phyloP scores from a whole-genome alignment of 1,140 invertebrate genomes.

The Danaus melanippus region DNA sequence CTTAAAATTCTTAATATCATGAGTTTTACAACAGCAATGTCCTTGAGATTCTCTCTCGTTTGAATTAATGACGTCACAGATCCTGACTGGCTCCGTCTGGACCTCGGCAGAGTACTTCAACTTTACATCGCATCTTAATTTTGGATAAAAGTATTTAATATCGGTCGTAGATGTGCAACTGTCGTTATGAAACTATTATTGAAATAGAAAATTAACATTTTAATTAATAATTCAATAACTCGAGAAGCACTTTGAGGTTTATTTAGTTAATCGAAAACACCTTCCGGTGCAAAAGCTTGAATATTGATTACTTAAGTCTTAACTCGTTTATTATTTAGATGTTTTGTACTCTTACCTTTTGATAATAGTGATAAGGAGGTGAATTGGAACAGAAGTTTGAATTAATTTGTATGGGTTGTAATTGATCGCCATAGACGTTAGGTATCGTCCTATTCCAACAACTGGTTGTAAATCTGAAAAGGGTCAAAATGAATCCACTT shows the following conservation, averaged over 20 bases:
- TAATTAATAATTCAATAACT: background rate
- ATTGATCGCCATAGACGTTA: constrained; percentile 12
- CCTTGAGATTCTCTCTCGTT: too few relatives aligned
- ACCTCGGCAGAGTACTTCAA: constrained; percentile 7
- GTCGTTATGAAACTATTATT: constrained; percentile 56
- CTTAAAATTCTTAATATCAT: background rate
- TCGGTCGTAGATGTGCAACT: constrained; percentile 57
- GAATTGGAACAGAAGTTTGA: constrained; percentile 6
- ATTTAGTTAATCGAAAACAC: too few relatives aligned
- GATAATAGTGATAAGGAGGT: constrained; percentile 14
- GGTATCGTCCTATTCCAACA: constrained; percentile 3
- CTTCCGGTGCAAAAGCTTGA: too few relatives aligned
- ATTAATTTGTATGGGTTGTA: constrained; percentile 7
- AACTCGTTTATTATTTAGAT: too few relatives aligned
- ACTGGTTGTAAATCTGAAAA: constrained; percentile 12
- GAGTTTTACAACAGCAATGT: too few relatives aligned
- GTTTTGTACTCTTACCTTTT: constrained; percentile 20
- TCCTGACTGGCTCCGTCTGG: constrained; percentile 13
- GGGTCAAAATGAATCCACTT: background rate
- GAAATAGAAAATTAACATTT: constrained; percentile 21
- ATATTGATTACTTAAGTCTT: too few relatives aligned
- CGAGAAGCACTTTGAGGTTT: too few relatives aligned
- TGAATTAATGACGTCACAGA: too few relatives aligned
- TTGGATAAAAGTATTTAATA: constrained; percentile 52
- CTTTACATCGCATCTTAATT: constrained; percentile 16